phyloP scores from a whole-genome alignment of 2,113 vertebrate species.

The Phyllostomus discolor region DNA sequence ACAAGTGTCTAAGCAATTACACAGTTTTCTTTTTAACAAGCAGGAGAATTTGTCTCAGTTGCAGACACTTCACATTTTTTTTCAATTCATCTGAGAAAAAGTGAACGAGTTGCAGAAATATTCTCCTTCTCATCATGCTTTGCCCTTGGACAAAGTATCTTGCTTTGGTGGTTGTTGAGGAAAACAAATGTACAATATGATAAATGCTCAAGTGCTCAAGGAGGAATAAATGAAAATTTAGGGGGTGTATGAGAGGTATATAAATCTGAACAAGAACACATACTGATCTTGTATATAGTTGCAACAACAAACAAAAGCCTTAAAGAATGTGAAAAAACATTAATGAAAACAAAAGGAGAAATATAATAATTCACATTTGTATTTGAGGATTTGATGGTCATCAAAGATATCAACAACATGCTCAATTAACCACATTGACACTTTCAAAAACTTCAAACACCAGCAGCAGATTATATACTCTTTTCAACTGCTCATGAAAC shows the following conservation, averaged over 20 bases:
- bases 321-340: neutral
- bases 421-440: neutral
- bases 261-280: neutral
- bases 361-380: neutral
- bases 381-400: neutral
- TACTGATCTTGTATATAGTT: neutral
- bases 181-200: neutral
- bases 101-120: too few relatives aligned
- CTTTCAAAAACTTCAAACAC: neutral
- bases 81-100: neutral
- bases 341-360: neutral
- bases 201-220: neutral
- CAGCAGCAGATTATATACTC: neutral
- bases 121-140: neutral
- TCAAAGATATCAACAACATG: neutral
- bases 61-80: neutral
- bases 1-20: neutral
- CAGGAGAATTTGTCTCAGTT: neutral
- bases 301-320: neutral
- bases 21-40: neutral
- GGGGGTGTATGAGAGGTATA: neutral
- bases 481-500: neutral
- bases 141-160: neutral
- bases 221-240: neutral
- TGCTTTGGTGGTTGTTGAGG: neutral